Conservation (phyloP, 2,888 invertebrate genomes). For the Rhamphomyia laevipes region DNA sequence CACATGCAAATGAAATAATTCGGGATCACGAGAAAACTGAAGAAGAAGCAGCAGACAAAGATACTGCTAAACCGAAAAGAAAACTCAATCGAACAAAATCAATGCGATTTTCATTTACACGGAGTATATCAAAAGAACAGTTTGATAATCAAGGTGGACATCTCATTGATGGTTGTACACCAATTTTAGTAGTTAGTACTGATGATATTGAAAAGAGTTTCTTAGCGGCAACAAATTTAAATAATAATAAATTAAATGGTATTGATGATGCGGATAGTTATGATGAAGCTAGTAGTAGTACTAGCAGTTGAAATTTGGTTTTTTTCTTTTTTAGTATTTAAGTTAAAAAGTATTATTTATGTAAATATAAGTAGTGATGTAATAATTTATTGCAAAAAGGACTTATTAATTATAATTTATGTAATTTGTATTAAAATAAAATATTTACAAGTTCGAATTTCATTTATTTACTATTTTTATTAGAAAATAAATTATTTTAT, state of each 20-base stretch:
- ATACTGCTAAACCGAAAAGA: conserved; percentile 27
- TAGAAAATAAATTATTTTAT: too few species aligned
- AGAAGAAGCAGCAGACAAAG: not conserved
- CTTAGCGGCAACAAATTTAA: conserved; percentile 27
- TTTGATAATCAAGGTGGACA: conserved; percentile 36
- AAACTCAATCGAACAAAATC: conserved; percentile 36
- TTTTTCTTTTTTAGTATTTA: not conserved
- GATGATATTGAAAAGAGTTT: conserved; percentile 31
- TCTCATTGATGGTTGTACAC: conserved; percentile 37
- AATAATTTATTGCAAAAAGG: not conserved
- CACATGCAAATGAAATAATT: conserved; percentile 47
- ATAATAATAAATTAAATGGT: conserved; percentile 25
- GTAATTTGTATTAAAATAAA: too few species aligned
- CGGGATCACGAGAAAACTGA: conserved; percentile 23
- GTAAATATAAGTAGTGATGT: not conserved
- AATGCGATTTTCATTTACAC: conserved; percentile 36
- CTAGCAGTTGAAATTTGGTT: conserved; percentile 26
- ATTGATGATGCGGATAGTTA: conserved; percentile 32
- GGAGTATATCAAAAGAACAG: conserved; percentile 37
- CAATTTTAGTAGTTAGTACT: conserved; percentile 34
- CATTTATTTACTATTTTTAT: too few species aligned
- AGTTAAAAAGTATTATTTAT: too few species aligned
- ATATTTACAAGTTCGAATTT: too few species aligned
- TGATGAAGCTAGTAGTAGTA: conserved; percentile 26
- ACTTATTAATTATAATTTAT: too few species aligned